Evolutionary conservation across 2,888 invertebrate species (phyloP), one percentile per base, ranked within the genome.

Genomic region (Coecobrya sp.): DNA sequence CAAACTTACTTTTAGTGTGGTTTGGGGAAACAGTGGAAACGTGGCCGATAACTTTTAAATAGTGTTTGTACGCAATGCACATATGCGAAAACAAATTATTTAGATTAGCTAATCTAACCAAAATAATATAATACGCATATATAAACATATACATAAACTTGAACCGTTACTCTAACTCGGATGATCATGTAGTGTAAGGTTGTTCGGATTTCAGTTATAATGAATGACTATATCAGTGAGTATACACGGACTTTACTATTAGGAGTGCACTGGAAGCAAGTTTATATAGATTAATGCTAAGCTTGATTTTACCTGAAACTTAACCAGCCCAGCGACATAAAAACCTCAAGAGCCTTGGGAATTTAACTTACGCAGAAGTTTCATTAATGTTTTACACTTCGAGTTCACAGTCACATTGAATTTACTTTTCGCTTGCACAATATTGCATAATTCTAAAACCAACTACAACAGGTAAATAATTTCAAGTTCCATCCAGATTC

Each of bases 291-390:
- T 11, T 59, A 19, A 0, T n/a, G 55, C 19, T 55, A 19, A 36
- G 27, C 7, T 2, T 79, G 25, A 22, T 22, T 42, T 27, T 68
- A 68, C 11, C 68, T 68, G 68, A 30, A 68, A 30, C 68, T 45
- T n/a, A 85, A 65, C 16, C 7, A 36, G 36, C 36, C 16, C 7
- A 36, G 36, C 36, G 45, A 84, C 85, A 68, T 85, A 49, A 85
- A 85, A 85, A 85, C 49, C 85, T 49, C 68, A 68, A 68, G 85
- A 85, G 49, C 85, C 85, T 49, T 85, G 85, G 85, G 85, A 85
- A 68, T 85, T 85, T 13, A 85, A 85, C 68, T 85, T 85, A 45
- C 27, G 65, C n/a, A 27, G 25, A 85, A 68, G 68, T 85, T 85
- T 85, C 68, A 85, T 68, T 85, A 85, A 85, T 85, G 68, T n/a